Conservation (phyloP, 2,113 vertebrate species). For the Myrmecophaga tridactyla region DNA sequence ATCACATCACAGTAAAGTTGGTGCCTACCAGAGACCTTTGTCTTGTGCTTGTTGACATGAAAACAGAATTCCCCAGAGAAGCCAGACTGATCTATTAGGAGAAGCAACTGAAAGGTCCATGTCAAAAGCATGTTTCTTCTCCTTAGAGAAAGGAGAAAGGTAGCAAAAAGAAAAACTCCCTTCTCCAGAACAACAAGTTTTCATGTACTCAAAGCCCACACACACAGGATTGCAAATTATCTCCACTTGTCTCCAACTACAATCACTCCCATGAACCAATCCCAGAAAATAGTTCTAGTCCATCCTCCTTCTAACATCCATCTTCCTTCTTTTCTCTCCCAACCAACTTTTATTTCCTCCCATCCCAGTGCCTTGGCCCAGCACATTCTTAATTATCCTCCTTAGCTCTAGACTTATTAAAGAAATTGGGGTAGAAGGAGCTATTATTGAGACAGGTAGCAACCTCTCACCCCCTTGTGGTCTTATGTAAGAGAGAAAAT, state of each 20-base stretch:
- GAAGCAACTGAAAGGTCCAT: not conserved
- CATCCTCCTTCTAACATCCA: not conserved
- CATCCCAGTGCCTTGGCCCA: not conserved
- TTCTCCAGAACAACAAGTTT: not conserved
- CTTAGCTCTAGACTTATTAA: not conserved
- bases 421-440: not conserved
- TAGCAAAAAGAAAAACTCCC: not conserved
- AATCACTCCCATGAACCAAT: not conserved
- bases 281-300: not conserved
- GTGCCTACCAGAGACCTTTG: not conserved
- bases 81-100: not conserved
- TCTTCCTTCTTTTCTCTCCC: not conserved
- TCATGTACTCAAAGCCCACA: not conserved
- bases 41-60: not conserved
- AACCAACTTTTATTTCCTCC: not conserved
- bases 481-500: not conserved
- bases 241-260: not conserved
- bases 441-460: not conserved
- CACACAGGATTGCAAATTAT: not conserved
- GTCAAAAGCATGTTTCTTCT: no score
- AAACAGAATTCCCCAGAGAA: not conserved
- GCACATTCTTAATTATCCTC: not conserved
- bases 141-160: not conserved
- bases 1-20: not conserved
- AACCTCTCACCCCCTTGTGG: not conserved